A percentile compares a stretch with the other conserved stretches of the same genome.
Conservation (phyloP, 2,113 vertebrate species). For the Tylochromis polylepis region DNA sequence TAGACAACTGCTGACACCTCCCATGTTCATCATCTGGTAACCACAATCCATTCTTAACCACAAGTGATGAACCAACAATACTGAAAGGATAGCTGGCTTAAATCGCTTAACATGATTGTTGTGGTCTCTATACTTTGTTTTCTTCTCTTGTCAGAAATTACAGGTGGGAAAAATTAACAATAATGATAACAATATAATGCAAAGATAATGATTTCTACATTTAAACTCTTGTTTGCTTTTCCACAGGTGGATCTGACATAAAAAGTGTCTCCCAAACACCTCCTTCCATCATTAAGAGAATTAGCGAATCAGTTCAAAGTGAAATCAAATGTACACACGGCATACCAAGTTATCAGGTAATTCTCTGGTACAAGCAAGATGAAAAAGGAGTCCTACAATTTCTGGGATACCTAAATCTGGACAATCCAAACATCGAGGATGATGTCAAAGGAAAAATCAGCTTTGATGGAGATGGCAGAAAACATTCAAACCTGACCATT, state of each 20-base stretch:
- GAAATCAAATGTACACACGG: not conserved
- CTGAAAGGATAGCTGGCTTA: not conserved
- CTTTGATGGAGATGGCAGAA: not conserved
- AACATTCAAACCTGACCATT: not conserved
- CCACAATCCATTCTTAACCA: not conserved
- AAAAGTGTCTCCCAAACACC: not conserved
- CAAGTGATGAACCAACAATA: not conserved
- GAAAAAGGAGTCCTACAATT: not conserved
- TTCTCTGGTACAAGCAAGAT: slow-evolving; percentile 61
- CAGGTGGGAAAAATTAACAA: not conserved
- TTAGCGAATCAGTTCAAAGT: fast-evolving
- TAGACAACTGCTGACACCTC: not conserved
- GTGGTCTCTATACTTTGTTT: not conserved
- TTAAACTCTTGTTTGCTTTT: not conserved
- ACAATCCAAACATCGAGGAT: not conserved
- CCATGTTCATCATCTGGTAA: not conserved
- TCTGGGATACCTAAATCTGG: slow-evolving; percentile 28
- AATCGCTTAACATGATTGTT: not conserved
- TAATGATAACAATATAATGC: not conserved
- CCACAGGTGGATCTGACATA: slow-evolving; percentile 16
- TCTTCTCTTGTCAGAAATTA: not conserved
- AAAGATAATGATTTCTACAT: not conserved
- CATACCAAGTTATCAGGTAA: not conserved
- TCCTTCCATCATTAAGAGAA: fast-evolving
- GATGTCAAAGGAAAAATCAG: slow-evolving; percentile 8